phyloP scores from a whole-genome alignment of 1,140 invertebrate species.

The Achroia grisella region DNA sequence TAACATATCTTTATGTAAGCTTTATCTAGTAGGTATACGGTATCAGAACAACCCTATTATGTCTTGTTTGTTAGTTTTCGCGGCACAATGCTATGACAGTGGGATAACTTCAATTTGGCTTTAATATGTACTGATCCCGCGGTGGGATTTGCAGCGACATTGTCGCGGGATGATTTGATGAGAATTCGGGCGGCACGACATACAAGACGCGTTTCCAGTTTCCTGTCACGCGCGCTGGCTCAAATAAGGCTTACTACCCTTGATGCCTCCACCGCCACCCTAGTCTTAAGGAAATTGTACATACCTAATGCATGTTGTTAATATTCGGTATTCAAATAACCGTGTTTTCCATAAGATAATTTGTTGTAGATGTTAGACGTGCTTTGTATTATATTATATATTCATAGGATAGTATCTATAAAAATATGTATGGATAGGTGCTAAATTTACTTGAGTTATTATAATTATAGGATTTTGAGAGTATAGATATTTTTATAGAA shows the following conservation, averaged over 20 bases:
- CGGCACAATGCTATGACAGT: background rate
- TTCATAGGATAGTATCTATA: no score
- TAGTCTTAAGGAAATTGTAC: slow-evolving; percentile 56
- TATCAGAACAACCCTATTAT: no score
- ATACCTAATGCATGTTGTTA: slow-evolving; percentile 49
- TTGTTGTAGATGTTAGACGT: background rate
- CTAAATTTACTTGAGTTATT: no score
- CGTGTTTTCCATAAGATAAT: slow-evolving; percentile 6
- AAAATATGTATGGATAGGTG: no score
- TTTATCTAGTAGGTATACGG: no score
- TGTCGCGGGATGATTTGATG: slow-evolving; percentile 67
- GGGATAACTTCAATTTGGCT: slow-evolving; percentile 53
- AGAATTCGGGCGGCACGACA: slow-evolving; percentile 61
- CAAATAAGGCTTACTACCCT: slow-evolving; percentile 67
- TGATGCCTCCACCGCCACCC: slow-evolving; percentile 46
- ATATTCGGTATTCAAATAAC: slow-evolving; percentile 11
- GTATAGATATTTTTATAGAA: no score
- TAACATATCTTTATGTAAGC: no score
- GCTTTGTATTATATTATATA: no score
- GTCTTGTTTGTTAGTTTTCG: no score
- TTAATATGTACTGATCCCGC: slow-evolving; percentile 65
- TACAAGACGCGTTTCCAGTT: slow-evolving; percentile 63
- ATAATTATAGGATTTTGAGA: no score
- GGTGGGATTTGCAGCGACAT: slow-evolving; percentile 63
- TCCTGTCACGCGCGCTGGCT: slow-evolving; percentile 60